Evolutionary conservation across 2,888 invertebrate genomes (phyloP).

Genomic region (Cheiracanthium punctorium): DNA sequence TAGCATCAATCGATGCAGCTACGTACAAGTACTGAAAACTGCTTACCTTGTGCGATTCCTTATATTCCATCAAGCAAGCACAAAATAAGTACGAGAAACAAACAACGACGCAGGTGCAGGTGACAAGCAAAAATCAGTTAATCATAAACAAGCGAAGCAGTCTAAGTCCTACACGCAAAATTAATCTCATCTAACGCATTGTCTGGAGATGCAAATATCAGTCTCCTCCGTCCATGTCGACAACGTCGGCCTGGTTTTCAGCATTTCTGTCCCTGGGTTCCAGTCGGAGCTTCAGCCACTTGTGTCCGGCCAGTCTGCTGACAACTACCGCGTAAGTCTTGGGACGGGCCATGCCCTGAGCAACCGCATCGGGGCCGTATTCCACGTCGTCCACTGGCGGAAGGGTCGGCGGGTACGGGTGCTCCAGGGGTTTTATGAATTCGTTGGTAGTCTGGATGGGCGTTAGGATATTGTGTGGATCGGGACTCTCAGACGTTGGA

Average conservation of each 20-base stretch:
- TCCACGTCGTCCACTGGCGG: constrained; percentile 61
- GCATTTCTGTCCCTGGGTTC: constrained; percentile 35
- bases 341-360: constrained; percentile 29
- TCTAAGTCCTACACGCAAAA: too few species aligned
- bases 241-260: constrained; percentile 28
- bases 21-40: too few species aligned
- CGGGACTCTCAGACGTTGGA: not conserved
- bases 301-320: constrained; percentile 58
- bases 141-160: too few species aligned
- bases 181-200: too few species aligned
- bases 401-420: constrained; percentile 44
- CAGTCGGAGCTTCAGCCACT: constrained; percentile 48
- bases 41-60: too few species aligned
- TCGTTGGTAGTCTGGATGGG: constrained; percentile 48
- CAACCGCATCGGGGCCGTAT: constrained; percentile 36
- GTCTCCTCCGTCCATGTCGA: not conserved
- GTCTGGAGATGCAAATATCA: not conserved
- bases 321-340: constrained; percentile 61
- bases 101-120: too few species aligned
- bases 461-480: constrained; percentile 33
- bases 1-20: too few species aligned
- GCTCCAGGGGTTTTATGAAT: constrained; percentile 50
- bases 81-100: too few species aligned
- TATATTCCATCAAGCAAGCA: too few species aligned
- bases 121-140: too few species aligned